Percentiles rank a stretch among this genome's conserved stretches.
phyloP scores from a whole-genome alignment of 2,888 invertebrate genomes.

The Caenorhabditis sp. region DNA sequence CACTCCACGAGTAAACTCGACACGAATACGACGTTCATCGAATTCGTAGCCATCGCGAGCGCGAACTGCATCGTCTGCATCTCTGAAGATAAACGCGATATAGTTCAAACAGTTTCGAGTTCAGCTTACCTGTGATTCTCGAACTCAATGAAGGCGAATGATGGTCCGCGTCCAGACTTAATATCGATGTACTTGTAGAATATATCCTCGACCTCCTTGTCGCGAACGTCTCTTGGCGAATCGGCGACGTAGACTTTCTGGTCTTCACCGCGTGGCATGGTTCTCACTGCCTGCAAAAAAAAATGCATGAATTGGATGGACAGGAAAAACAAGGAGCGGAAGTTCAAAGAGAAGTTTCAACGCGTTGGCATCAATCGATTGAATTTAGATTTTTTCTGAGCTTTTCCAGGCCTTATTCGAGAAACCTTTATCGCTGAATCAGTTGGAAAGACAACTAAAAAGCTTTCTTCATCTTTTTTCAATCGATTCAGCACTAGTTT shows the following conservation, averaged over 20 bases:
- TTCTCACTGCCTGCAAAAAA: constrained; percentile 14
- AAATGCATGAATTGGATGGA: neutral
- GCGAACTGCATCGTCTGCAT: constrained; percentile 82
- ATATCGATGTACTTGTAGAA: constrained; percentile 90
- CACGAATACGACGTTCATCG: constrained; percentile 96
- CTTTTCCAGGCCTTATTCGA: too few species aligned
- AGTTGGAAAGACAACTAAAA: too few species aligned
- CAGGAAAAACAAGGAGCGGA: neutral
- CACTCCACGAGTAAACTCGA: constrained; percentile 95
- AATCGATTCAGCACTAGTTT: too few species aligned
- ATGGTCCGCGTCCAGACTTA: constrained; percentile 97
- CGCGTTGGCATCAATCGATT: too few species aligned
- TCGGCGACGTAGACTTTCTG: constrained; percentile 92
- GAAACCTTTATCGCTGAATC: too few species aligned
- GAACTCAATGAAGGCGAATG: constrained; percentile 99
- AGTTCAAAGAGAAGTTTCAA: too few species aligned
- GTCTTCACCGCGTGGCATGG: constrained; percentile 61
- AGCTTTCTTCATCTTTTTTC: too few species aligned
- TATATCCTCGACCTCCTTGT: constrained; percentile 96
- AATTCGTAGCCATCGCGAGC: constrained; percentile 96
- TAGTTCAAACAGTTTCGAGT: constrained; percentile 5
- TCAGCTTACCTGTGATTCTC: constrained; percentile 94
- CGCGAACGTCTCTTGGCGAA: constrained; percentile 97
- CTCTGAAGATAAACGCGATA: constrained; percentile 69
- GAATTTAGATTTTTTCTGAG: too few species aligned